Evolutionary conservation across 2,888 invertebrate species (phyloP), one percentile per base, ranked within the genome.

Genomic region (Auanema sp.): DNA sequence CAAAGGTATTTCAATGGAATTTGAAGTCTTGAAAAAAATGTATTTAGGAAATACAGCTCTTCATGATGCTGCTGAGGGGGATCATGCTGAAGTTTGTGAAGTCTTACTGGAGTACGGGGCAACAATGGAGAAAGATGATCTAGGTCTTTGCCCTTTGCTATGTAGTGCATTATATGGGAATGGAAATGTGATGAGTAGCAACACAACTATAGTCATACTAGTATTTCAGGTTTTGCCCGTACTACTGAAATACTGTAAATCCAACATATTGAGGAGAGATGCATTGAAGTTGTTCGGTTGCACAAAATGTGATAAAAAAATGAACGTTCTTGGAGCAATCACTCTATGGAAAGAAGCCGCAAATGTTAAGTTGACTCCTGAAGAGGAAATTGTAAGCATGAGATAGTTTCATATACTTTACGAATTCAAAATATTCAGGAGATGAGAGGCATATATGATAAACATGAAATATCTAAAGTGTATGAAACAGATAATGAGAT

Each of bases 51-150:
- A 96, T 85, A 96, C 96, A 10, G 96, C 96, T n/a, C 85, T 97
- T 42, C 96, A 97, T 86, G 96, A 97, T 84, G 94, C 95, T 84
- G 95, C 95, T 0, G 96, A 97, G 85, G 92, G 93, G 60, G 96
- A 96, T 5, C 93, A 92, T 44, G 86, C 95, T 71, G 92, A 92
- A 80, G 93, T 96, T 83, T 88, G 95, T 80, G 92, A 92, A 86
- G 87, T 95, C 84, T 88, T 97, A 68, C 86, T 97, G 42, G 89
- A 90, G 0, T 89, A 92, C 84, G 92, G 92, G 53, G 96, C 95
- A 14, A 89, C 89, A 50, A 93, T 96, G 91, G 92, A 92, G 83
- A 91, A 68, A 16, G 78, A 77, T 53, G 66, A 66, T 4, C 61
- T 49, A 33, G 95, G 92, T 69, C 93, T 96, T 91, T 94, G 95